Percentiles rank a stretch among this genome's conserved stretches.
Conservation (phyloP, 2,797 vertebrate species). For the Lithobates sylvaticus region DNA sequence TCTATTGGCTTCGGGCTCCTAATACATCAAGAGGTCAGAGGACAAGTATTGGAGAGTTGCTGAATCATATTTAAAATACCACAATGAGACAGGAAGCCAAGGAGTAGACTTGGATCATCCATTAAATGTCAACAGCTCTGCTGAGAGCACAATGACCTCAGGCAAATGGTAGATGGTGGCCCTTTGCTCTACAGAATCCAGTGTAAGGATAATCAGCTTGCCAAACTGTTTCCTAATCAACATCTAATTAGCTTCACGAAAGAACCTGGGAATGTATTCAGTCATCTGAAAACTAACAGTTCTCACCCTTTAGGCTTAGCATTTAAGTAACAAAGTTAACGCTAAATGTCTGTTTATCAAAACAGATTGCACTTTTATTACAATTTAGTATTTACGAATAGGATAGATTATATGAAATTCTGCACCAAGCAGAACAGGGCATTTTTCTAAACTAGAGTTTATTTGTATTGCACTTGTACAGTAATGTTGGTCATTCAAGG, state of each 20-base stretch:
- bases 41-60: constrained; percentile 50
- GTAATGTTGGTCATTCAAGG: no score
- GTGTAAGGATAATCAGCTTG: constrained; percentile 22
- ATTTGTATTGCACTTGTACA: no score
- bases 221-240: constrained; percentile 50
- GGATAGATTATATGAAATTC: no score
- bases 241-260: constrained; percentile 33
- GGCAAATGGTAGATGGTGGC: constrained; percentile 36
- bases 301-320: not conserved
- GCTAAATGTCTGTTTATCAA: not conserved
- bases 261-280: constrained; percentile 34
- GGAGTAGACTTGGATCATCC: constrained; percentile 47
- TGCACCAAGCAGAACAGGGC: no score
- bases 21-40: constrained; percentile 58
- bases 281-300: constrained; percentile 14
- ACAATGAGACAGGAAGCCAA: constrained; percentile 37
- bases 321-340: not conserved
- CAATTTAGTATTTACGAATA: no score
- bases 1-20: constrained; percentile 38
- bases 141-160: constrained; percentile 38
- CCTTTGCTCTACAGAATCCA: constrained; percentile 41
- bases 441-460: no score
- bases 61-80: constrained; percentile 61
- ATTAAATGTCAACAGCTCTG: constrained; percentile 45
- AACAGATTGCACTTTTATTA: no score